Conservation (phyloP, 2,797 vertebrate genomes). For the Tragelaphus oryx region DNA sequence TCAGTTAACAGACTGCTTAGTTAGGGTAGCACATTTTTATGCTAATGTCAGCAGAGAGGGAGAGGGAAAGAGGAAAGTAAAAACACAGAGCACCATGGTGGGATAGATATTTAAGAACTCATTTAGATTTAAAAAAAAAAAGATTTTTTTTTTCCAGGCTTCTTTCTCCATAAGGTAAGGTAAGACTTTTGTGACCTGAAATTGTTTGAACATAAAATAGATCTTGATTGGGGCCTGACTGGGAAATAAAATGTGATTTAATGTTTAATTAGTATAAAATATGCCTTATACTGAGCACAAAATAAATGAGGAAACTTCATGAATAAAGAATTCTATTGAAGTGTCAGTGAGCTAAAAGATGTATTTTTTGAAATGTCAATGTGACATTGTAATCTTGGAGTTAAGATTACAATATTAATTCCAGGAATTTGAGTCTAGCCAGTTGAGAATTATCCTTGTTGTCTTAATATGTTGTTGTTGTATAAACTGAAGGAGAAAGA, state of each 20-base stretch:
- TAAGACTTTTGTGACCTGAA: background rate
- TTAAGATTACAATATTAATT: background rate
- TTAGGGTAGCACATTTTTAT: constrained; percentile 87
- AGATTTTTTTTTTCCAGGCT: background rate
- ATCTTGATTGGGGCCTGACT: background rate
- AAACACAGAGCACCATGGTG: background rate
- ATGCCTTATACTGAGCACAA: background rate
- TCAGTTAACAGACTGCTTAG: constrained; percentile 88
- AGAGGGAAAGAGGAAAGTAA: constrained; percentile 68
- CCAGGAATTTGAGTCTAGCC: background rate
- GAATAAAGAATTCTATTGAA: constrained; percentile 16
- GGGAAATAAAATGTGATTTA: background rate
- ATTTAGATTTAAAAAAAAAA: background rate
- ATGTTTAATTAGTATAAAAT: constrained; percentile 35
- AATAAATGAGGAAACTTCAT: constrained; percentile 26
- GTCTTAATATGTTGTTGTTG: background rate
- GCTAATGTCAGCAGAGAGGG: constrained; percentile 82
- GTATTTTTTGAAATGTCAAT: constrained; percentile 50
- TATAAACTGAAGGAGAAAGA: constrained; percentile 2
- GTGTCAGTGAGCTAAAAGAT: constrained; percentile 21
- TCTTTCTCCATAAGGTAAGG: background rate
- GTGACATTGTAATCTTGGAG: background rate
- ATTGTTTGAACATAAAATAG: constrained; percentile 18
- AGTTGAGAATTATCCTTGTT: background rate
- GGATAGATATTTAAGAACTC: background rate